Evolutionary conservation across 2,797 vertebrate species (phyloP).

Genomic region (Acestrorhynchus altus): DNA sequence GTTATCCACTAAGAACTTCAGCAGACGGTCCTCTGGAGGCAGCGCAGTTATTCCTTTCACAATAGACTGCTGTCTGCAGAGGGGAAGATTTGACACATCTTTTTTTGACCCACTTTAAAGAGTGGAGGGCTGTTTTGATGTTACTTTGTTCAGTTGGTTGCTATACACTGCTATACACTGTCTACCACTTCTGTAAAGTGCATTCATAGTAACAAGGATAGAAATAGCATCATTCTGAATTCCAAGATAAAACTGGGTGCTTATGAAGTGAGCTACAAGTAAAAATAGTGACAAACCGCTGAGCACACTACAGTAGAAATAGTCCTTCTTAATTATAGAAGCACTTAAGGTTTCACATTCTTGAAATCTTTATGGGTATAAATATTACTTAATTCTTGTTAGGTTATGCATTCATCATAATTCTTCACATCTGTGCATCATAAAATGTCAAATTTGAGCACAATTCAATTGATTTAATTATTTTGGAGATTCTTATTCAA

Average conservation of each 20-base stretch:
- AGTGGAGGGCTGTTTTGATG: not conserved
- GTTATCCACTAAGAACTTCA: conserved; percentile 87
- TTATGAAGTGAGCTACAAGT: conserved; percentile 21
- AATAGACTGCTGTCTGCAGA: conserved; percentile 78
- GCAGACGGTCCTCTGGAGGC: conserved; percentile 81
- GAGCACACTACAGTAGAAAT: not conserved
- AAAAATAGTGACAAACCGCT: conserved; percentile 42
- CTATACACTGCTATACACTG: not conserved
- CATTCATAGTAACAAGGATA: conserved; percentile 60
- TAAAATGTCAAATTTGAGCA: not conserved
- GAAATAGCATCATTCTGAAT: conserved; percentile 60
- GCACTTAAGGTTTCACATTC: not conserved
- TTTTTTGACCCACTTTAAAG: conserved; percentile 14
- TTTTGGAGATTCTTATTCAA: too few relatives aligned
- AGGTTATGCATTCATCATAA: not conserved
- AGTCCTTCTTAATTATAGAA: not conserved
- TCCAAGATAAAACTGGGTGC: conserved; percentile 56
- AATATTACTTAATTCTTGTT: not conserved
- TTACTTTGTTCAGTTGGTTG: conserved; percentile 7
- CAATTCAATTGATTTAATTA: not conserved
- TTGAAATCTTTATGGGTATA: not conserved
- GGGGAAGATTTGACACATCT: not conserved
- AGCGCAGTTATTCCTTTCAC: conserved; percentile 82
- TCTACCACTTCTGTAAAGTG: conserved; percentile 17
- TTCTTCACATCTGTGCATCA: not conserved